Base-by-base conservation (phyloP, 2,888 invertebrate genomes). In the Xestia rhomboidea region DNA sequence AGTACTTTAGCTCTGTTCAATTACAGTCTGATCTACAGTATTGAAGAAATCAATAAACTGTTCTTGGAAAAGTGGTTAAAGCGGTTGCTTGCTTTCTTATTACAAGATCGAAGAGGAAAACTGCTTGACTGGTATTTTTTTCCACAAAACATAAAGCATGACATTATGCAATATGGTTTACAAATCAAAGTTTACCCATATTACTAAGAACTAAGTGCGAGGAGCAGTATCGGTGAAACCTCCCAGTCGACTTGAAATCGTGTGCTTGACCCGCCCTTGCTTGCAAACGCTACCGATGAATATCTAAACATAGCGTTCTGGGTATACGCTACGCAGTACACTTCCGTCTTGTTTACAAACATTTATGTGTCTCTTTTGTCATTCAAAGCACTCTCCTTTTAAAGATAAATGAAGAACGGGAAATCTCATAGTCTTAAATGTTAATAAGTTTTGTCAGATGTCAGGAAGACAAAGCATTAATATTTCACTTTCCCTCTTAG, bases 231-330 rank as follows among this genome's bases (percentile, higher is more conserved):
- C 64, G 83, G 89, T 87, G 91, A 92, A 91, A 92, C 85, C 85
- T 85, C 71, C 76, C 73, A 83, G 83, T 80, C 83, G 87, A 87
- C 86, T 89, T 79, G 83, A 79, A 89, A 87, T 87, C 84, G 86
- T 84, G 81, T 83, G 82, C 85, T 86, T 90, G 89, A 90, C 90
- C 91, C 77, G 77, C 79, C 86, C 84, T 81, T 80, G 11, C 70
- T 46, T 38, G 54, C 72, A 51, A 66, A 51, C 15, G 46, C 68
- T 82, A 63, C 69, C 27, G 77, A 80, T 83, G 54, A 69, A 62
- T 77, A 76, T 49, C 46, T 73, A 71, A 79, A 54, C 34, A 63
- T 57, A 15, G 11, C 18, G 70, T 66, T 49, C 34, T 79, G n/a
- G 30, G 44, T 78, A 62, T 13, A 11, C 27, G 57, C 34, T 34